Evolutionary conservation across 2,888 invertebrate genomes (phyloP).

Genomic region (Trichacis sp.): DNA sequence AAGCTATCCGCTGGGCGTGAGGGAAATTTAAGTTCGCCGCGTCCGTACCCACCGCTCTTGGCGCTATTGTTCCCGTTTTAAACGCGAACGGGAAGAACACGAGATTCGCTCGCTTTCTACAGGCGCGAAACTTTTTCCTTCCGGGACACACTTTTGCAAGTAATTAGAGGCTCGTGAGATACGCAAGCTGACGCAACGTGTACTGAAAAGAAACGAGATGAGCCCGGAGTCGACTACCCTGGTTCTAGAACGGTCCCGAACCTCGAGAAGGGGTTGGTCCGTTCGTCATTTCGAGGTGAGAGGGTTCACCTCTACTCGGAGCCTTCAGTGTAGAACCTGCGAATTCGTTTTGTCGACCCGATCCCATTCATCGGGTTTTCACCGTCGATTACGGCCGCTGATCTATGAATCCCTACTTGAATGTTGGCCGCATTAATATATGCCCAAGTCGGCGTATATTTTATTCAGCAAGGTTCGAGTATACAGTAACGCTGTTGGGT

Average conservation of each 20-base stretch:
- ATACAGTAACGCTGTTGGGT: constrained; percentile 14
- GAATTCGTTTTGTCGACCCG: constrained; percentile 38
- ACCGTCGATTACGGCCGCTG: constrained; percentile 48
- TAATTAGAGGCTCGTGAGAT: constrained; percentile 22
- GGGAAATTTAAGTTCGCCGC: constrained; percentile 59
- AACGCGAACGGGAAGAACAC: background rate
- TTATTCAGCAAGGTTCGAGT: constrained; percentile 44
- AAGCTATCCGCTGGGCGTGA: constrained; percentile 53
- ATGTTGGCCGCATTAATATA: constrained; percentile 37
- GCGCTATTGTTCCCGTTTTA: constrained; percentile 8
- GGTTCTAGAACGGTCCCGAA: constrained; percentile 32
- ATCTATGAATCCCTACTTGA: constrained; percentile 63
- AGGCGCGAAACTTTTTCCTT: constrained; percentile 13
- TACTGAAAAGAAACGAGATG: constrained; percentile 38
- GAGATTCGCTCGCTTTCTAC: background rate
- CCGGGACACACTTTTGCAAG: constrained; percentile 3
- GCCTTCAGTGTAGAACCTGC: constrained; percentile 49
- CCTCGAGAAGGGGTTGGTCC: constrained; percentile 56
- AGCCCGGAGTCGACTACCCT: constrained; percentile 29
- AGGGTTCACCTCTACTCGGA: background rate
- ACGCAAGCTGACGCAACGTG: constrained; percentile 24
- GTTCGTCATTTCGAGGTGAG: constrained; percentile 1
- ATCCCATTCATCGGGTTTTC: constrained; percentile 39
- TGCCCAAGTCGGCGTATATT: constrained; percentile 57
- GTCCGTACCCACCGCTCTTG: constrained; percentile 21